These are phyloP conservation scores for Manis javanica DNA, from an alignment of 2,797 vertebrate species.

Conservation along the genomic window DNA sequence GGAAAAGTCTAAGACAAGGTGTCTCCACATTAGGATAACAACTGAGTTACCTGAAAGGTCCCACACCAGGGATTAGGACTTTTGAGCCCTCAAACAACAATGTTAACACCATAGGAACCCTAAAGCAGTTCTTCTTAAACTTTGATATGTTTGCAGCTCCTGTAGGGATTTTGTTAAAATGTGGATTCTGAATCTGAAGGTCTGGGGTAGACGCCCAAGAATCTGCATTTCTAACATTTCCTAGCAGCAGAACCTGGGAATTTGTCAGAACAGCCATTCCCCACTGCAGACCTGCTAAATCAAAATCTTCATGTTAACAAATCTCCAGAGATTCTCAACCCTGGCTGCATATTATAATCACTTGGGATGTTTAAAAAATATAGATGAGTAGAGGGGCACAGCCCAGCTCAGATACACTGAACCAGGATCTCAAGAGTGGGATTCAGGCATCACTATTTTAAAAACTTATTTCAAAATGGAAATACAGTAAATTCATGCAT, in stretches of 20 bases:
- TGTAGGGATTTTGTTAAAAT: not conserved
- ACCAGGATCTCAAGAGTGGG: not conserved
- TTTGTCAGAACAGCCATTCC: not conserved
- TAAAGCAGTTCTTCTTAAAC: not conserved
- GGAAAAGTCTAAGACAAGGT: not conserved
- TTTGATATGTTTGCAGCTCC: not conserved
- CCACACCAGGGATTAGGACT: not conserved
- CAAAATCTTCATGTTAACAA: not conserved
- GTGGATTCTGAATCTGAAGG: not conserved
- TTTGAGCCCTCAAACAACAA: not conserved
- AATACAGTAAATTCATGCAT: not conserved
- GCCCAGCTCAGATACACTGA: not conserved
- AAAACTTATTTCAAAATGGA: not conserved
- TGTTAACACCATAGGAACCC: not conserved
- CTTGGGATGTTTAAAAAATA: not conserved
- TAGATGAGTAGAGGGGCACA: not conserved
- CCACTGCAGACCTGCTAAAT: not conserved
- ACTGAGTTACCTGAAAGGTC: not conserved
- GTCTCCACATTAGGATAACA: not conserved
- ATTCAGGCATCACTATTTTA: not conserved
- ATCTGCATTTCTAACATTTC: not conserved
- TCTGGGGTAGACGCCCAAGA: not conserved
- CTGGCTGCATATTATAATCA: not conserved
- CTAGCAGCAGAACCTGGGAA: not conserved
- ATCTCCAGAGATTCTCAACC: not conserved